Percentiles rank a stretch among this genome's conserved stretches.
phyloP scores from a whole-genome alignment of 2,113 vertebrate species.

The Albula glossodonta region DNA sequence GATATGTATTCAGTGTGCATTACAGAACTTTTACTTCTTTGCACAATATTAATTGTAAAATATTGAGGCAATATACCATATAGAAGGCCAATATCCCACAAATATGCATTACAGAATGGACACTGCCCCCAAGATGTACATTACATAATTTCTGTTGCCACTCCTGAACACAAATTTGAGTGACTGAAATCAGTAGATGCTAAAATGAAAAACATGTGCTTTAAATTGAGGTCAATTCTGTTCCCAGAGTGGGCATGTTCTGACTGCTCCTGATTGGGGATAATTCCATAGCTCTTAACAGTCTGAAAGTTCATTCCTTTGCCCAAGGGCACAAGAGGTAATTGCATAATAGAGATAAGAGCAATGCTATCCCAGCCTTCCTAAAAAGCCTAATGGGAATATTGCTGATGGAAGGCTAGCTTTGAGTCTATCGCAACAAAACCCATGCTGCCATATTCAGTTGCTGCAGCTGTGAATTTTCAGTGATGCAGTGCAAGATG shows the following conservation, averaged over 20 bases:
- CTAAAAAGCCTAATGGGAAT: neutral
- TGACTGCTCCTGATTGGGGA: neutral
- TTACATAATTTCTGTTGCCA: too few relatives aligned
- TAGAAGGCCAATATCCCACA: too few relatives aligned
- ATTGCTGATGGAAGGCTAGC: neutral
- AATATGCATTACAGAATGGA: too few relatives aligned
- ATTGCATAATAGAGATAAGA: neutral
- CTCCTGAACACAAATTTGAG: too few relatives aligned
- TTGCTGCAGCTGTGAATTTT: neutral
- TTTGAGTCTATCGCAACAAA: neutral
- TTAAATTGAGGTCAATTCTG: neutral
- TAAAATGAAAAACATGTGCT: neutral
- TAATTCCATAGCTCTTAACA: neutral
- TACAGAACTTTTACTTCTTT: too few relatives aligned
- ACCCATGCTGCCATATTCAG: neutral
- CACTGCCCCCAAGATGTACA: too few relatives aligned
- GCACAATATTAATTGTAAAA: too few relatives aligned
- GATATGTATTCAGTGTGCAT: too few relatives aligned
- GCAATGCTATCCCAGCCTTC: neutral
- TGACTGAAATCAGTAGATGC: too few relatives aligned
- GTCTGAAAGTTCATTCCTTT: neutral
- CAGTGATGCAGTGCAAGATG: neutral
- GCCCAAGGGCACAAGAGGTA: neutral
- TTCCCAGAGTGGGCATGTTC: neutral
- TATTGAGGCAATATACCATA: too few relatives aligned